Evolutionary conservation across 1,140 invertebrate genomes (phyloP).

Genomic region (Parapsyche elsis): DNA sequence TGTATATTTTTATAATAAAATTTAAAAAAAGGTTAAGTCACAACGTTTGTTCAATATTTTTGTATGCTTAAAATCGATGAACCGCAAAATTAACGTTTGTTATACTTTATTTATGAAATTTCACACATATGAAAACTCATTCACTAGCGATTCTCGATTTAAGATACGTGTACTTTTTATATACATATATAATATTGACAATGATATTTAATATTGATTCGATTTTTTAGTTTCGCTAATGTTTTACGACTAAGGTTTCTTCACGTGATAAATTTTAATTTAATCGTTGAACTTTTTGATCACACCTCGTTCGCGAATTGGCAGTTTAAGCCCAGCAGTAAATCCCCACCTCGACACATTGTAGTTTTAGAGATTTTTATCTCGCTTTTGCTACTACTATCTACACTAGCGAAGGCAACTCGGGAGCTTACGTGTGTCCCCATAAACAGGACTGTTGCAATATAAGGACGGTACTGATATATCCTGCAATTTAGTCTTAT

Average conservation of each 20-base stretch:
- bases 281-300: neutral
- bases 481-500: constrained; percentile 4
- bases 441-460: constrained; percentile 9
- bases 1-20: neutral
- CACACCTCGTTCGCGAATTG: neutral
- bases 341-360: constrained; percentile 6
- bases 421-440: neutral
- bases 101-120: too few relatives aligned
- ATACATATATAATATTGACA: too few relatives aligned
- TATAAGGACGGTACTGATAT: constrained; percentile 6
- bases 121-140: too few relatives aligned
- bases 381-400: neutral
- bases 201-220: too few relatives aligned
- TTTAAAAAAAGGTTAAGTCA: neutral
- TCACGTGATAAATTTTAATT: neutral
- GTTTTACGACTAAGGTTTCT: too few relatives aligned
- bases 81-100: too few relatives aligned
- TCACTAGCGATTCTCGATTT: too few relatives aligned
- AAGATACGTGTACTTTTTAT: too few relatives aligned
- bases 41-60: too few relatives aligned
- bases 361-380: constrained; percentile 6
- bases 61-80: too few relatives aligned
- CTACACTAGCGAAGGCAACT: too few relatives aligned
- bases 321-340: neutral
- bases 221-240: too few relatives aligned